A percentile compares a stretch with the other conserved stretches of the same genome.
Conservation (phyloP, 2,888 invertebrate genomes). For the Helleia helle region DNA sequence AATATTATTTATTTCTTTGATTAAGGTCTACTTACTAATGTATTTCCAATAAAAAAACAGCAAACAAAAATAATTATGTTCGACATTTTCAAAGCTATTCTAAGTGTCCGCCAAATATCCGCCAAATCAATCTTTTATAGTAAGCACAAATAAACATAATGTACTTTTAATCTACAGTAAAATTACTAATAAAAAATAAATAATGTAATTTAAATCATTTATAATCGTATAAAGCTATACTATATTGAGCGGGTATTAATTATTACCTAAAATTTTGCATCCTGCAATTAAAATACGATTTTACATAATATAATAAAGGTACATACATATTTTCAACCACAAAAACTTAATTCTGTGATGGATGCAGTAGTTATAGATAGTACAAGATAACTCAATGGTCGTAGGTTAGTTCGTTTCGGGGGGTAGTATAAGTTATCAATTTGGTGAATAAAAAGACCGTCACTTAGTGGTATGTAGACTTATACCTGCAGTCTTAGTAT, state of each 20-base stretch:
- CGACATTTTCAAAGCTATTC: not conserved
- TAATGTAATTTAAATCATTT: not conserved
- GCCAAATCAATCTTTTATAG: not conserved
- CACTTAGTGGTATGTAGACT: too few species aligned
- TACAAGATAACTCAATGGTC: too few species aligned
- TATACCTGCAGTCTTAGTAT: too few species aligned
- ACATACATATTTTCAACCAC: too few species aligned
- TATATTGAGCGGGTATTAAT: not conserved
- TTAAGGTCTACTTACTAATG: not conserved
- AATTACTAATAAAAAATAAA: not conserved
- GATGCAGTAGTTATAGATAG: too few species aligned
- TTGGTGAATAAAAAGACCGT: too few species aligned
- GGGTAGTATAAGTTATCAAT: too few species aligned
- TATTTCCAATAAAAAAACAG: not conserved
- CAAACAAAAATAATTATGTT: not conserved
- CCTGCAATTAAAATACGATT: constrained; percentile 3
- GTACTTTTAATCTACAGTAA: not conserved
- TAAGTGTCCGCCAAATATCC: not conserved
- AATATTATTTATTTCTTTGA: too few species aligned
- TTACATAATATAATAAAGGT: not conserved
- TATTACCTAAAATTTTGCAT: not conserved
- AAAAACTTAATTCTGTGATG: too few species aligned
- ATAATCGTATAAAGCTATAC: not conserved
- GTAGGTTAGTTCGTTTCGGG: too few species aligned
- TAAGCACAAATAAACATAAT: not conserved